phyloP scores from a whole-genome alignment of 1,140 invertebrate species.

The Drosophila takahashii region DNA sequence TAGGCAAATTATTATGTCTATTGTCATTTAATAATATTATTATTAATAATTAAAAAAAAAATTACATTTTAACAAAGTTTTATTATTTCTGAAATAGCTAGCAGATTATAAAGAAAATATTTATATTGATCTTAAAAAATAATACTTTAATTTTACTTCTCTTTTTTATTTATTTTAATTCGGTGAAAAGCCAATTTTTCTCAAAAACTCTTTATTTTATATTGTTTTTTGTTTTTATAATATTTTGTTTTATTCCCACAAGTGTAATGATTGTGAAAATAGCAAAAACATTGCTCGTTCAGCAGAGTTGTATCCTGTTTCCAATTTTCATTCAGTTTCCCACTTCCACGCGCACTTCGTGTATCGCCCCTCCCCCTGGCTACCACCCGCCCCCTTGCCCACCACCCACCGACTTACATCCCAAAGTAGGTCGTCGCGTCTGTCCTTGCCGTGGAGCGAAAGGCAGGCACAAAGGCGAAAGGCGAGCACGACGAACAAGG shows the following conservation, averaged over 20 bases:
- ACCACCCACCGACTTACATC: slow-evolving; percentile 12
- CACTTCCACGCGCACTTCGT: slow-evolving; percentile 55
- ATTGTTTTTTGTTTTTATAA: too few relatives aligned
- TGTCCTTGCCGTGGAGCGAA: slow-evolving; percentile 54
- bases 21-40: not conserved
- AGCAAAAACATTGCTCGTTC: slow-evolving; percentile 12
- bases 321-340: slow-evolving; percentile 80
- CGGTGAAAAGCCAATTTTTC: too few relatives aligned
- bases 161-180: too few relatives aligned
- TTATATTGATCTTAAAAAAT: too few relatives aligned
- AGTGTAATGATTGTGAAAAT: slow-evolving; percentile 26
- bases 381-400: not conserved
- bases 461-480: slow-evolving; percentile 36
- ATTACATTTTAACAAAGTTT: too few relatives aligned
- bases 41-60: too few relatives aligned
- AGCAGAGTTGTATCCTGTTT: slow-evolving; percentile 64
- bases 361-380: slow-evolving; percentile 2
- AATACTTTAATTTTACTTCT: too few relatives aligned
- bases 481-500: slow-evolving; percentile 27
- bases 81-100: too few relatives aligned
- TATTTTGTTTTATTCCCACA: not conserved
- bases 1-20: not conserved
- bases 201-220: too few relatives aligned
- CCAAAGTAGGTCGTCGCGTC: slow-evolving; percentile 70
- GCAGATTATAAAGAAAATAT: too few relatives aligned